These are phyloP conservation scores for Tringa solitaria DNA, from an alignment of 2,113 vertebrate genomes.

Conservation along the genomic window DNA sequence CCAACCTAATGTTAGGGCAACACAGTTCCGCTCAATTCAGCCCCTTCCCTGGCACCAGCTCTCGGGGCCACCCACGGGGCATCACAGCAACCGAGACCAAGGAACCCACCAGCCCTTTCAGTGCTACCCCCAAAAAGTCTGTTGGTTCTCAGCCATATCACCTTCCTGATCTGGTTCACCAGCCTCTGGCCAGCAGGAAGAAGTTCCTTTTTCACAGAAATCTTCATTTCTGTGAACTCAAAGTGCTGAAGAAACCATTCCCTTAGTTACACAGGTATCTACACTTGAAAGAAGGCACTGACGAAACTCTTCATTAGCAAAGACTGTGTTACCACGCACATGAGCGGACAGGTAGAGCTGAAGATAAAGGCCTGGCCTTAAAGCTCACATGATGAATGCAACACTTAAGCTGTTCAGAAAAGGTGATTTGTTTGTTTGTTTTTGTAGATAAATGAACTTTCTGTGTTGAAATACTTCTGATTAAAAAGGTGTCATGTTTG, in stretches of 20 bases:
- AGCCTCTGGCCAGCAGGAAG: neutral
- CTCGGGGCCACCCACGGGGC: neutral
- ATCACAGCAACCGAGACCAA: neutral
- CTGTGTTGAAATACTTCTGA: neutral
- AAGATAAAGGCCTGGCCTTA: neutral
- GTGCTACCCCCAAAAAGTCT: neutral
- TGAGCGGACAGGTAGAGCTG: neutral
- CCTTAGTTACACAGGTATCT: neutral
- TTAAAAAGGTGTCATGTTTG: neutral
- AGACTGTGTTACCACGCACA: rapidly evolving
- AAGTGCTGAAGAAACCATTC: neutral
- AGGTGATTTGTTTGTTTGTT: neutral
- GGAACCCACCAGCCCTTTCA: neutral
- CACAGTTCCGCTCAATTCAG: neutral
- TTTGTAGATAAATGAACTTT: neutral
- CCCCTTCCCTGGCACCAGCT: neutral
- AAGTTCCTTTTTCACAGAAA: neutral
- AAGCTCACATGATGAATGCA: neutral
- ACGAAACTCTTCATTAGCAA: neutral
- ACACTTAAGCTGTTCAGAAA: neutral
- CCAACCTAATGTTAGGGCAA: neutral
- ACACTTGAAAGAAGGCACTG: neutral
- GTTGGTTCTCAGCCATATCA: neutral
- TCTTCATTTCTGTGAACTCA: neutral
- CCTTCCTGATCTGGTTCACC: neutral